phyloP scores from a whole-genome alignment of 1,140 invertebrate species.

The Meloidogyne floridensis region DNA sequence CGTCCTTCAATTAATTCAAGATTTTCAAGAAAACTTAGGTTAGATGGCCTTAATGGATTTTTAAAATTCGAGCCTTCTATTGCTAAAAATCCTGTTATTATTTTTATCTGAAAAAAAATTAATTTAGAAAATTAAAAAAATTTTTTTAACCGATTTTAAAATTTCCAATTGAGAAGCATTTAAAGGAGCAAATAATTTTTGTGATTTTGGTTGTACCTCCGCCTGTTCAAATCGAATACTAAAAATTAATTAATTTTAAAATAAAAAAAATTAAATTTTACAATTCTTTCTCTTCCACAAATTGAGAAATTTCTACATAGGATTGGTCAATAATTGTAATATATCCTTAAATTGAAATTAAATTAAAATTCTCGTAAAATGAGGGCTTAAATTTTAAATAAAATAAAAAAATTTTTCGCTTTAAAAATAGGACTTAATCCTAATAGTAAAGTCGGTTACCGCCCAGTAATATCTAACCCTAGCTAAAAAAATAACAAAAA shows the following conservation, averaged over 20 bases:
- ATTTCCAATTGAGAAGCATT: conserved; percentile 45
- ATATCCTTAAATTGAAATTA: no score
- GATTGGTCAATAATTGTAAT: no score
- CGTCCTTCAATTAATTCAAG: conserved; percentile 53
- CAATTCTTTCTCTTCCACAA: no score
- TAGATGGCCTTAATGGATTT: conserved; percentile 35
- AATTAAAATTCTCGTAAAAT: conserved; percentile 30
- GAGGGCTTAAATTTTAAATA: no score
- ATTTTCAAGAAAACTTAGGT: conserved; percentile 44
- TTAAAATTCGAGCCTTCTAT: conserved; percentile 39
- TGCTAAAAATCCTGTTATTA: conserved; percentile 45
- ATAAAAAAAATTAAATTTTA: no score
- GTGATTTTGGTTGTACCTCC: not conserved
- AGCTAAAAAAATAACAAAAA: no score
- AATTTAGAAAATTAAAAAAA: not conserved
- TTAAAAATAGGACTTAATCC: no score
- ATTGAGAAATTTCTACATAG: no score
- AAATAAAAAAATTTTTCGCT: no score
- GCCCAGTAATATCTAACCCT: no score
- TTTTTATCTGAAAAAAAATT: conserved; percentile 29
- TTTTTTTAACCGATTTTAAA: conserved; percentile 18
- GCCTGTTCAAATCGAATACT: no score
- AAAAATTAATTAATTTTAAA: no score
- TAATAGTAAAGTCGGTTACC: conserved; percentile 35
- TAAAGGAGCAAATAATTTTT: conserved; percentile 29